A percentile compares a stretch with the other conserved stretches of the same genome.
These are phyloP conservation scores for Zygothrica quintamaculata DNA, from an alignment of 2,888 invertebrate genomes.

Conservation along the genomic window DNA sequence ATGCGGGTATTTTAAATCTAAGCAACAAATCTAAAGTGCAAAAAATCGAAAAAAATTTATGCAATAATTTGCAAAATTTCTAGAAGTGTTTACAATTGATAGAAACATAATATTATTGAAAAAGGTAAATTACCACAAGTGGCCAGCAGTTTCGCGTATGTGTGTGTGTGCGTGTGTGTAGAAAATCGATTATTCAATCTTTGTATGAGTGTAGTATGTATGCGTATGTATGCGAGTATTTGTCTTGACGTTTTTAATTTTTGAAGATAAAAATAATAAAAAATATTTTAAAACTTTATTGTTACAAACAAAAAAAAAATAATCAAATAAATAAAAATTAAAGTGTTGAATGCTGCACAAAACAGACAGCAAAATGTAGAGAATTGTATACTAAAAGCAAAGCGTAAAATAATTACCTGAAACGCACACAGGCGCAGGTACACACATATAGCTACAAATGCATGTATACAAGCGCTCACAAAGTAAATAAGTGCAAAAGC, in stretches of 20 bases:
- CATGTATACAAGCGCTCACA: conserved; percentile 32
- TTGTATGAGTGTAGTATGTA: conserved; percentile 47
- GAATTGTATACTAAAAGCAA: conserved; percentile 57
- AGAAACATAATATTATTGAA: conserved; percentile 54
- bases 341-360: conserved; percentile 25
- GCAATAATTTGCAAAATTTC: conserved; percentile 57
- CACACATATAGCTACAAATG: conserved; percentile 30
- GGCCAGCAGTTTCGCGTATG: conserved; percentile 28
- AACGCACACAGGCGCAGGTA: conserved; percentile 47
- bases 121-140: conserved; percentile 50
- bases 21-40: conserved; percentile 68
- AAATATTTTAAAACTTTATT: conserved; percentile 43
- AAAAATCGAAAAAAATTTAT: conserved; percentile 56
- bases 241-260: conserved; percentile 55
- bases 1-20: conserved; percentile 77
- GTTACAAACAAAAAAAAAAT: conserved; percentile 26
- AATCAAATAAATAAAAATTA: conserved; percentile 13
- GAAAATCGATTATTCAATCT: conserved; percentile 78
- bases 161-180: conserved; percentile 42
- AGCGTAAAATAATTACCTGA: conserved; percentile 55
- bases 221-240: conserved; percentile 28
- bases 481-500: conserved; percentile 52
- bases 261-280: conserved; percentile 45
- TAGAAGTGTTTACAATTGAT: conserved; percentile 64
- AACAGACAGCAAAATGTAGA: conserved; percentile 45